A percentile compares a stretch with the other conserved stretches of the same genome.
phyloP scores from a whole-genome alignment of 2,888 invertebrate species.

The Xestia ashworthii region DNA sequence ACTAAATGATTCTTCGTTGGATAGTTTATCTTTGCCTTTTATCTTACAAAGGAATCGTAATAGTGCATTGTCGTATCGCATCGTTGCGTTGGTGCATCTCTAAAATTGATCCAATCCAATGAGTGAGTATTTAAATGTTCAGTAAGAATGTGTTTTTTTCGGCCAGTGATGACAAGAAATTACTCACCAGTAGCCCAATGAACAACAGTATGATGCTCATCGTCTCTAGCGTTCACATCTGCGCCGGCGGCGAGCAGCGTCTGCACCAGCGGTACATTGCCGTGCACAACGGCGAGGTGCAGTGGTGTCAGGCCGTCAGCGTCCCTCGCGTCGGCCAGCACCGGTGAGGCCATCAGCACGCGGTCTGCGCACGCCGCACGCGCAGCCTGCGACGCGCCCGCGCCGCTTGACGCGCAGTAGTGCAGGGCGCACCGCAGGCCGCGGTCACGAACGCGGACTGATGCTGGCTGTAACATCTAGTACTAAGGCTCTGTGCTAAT shows the following conservation, averaged over 20 bases:
- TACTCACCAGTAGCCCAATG: conserved; percentile 99
- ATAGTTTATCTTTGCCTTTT: conserved; percentile 7
- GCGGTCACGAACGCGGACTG: conserved; percentile 94
- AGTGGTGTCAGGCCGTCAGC: conserved; percentile 98
- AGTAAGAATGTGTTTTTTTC: background rate
- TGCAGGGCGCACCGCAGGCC: conserved; percentile 97
- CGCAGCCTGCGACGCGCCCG: conserved; percentile 92
- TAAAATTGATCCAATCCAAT: background rate
- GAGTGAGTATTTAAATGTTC: background rate
- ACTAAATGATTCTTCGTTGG: conserved; percentile 39
- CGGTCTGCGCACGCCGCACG: conserved; percentile 97
- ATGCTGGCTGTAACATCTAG: conserved; percentile 75
- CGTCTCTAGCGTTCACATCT: conserved; percentile 97
- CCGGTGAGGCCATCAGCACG: conserved; percentile 96
- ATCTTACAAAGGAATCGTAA: conserved; percentile 5
- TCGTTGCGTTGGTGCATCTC: background rate
- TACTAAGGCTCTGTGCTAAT: background rate
- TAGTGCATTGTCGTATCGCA: background rate
- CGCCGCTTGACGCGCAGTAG: conserved; percentile 96
- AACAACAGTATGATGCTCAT: conserved; percentile 98
- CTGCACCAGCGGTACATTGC: conserved; percentile 96
- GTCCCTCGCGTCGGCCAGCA: conserved; percentile 95
- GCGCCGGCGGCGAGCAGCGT: conserved; percentile 97
- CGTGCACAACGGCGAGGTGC: conserved; percentile 98
- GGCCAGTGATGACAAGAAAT: conserved; percentile 3